Evolutionary conservation across 2,113 vertebrate genomes (phyloP).

Genomic region (Cynocephalus volans): DNA sequence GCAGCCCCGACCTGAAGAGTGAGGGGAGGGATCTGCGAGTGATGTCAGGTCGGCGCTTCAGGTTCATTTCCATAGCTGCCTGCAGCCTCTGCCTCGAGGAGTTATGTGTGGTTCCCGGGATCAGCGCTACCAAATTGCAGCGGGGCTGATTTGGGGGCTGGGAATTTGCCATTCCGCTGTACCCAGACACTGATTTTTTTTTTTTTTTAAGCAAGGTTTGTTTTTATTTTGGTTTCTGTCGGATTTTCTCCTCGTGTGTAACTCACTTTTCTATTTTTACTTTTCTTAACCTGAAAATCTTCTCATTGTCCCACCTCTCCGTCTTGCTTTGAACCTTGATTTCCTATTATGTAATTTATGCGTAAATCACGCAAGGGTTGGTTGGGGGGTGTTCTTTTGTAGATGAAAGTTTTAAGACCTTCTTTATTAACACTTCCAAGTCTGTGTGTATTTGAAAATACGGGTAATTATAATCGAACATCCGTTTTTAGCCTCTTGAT

Average conservation of each 20-base stretch:
- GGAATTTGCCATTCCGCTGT: conserved; percentile 62
- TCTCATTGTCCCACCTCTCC: conserved; percentile 35
- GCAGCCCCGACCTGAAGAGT: background rate
- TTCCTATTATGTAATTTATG: conserved; percentile 80
- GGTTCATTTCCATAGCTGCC: conserved; percentile 29
- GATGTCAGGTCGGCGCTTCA: conserved; percentile 42
- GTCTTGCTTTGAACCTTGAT: conserved; percentile 60
- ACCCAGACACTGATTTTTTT: conserved; percentile 28
- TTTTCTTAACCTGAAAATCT: conserved; percentile 63
- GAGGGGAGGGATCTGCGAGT: background rate
- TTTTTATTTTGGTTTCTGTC: conserved; percentile 73
- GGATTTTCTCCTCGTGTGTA: conserved; percentile 16
- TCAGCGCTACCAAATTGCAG: conserved; percentile 59
- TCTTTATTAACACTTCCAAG: background rate
- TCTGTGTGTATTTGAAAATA: conserved; percentile 19
- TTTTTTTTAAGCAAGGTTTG: conserved; percentile 72
- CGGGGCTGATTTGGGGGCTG: conserved; percentile 68
- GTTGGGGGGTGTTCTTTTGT: conserved; percentile 19
- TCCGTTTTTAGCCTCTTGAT: background rate
- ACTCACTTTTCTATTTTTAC: conserved; percentile 72
- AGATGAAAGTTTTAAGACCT: conserved; percentile 70
- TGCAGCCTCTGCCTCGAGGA: conserved; percentile 55
- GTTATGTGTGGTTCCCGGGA: background rate
- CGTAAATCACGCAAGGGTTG: conserved; percentile 39
- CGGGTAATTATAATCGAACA: background rate